Evolutionary conservation across 2,888 invertebrate genomes (phyloP).

Genomic region (Lasioglossum morio): DNA sequence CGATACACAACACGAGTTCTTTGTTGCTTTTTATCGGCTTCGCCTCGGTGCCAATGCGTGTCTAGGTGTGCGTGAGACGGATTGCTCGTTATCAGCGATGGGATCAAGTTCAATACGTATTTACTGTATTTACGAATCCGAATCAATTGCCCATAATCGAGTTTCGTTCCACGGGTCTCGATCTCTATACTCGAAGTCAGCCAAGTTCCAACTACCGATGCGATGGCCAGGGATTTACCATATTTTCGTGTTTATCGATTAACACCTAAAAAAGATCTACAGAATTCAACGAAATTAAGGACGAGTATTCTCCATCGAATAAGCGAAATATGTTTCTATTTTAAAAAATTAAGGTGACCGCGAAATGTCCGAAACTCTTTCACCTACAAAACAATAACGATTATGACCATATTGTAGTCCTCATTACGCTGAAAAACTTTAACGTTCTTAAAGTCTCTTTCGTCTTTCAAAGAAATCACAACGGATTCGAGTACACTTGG

Average conservation of each 20-base stretch:
- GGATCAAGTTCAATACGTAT: background rate
- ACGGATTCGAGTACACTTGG: background rate
- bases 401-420: too few relatives aligned
- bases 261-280: background rate
- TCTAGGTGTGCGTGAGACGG: conserved; percentile 23
- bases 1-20: conserved; percentile 66
- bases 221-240: too few relatives aligned
- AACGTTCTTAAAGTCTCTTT: too few relatives aligned
- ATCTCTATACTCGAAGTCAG: background rate
- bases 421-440: too few relatives aligned
- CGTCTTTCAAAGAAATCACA: background rate
- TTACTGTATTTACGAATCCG: background rate
- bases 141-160: background rate
- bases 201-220: background rate
- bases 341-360: too few relatives aligned
- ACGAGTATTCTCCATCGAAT: too few relatives aligned
- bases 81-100: background rate
- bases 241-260: background rate
- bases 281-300: background rate
- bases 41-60: conserved; percentile 21
- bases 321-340: too few relatives aligned
- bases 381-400: too few relatives aligned
- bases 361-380: too few relatives aligned
- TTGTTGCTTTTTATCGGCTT: conserved; percentile 67
- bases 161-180: background rate